Evolutionary conservation across 2,888 invertebrate genomes (phyloP).

Genomic region (Heliconius ethilla): DNA sequence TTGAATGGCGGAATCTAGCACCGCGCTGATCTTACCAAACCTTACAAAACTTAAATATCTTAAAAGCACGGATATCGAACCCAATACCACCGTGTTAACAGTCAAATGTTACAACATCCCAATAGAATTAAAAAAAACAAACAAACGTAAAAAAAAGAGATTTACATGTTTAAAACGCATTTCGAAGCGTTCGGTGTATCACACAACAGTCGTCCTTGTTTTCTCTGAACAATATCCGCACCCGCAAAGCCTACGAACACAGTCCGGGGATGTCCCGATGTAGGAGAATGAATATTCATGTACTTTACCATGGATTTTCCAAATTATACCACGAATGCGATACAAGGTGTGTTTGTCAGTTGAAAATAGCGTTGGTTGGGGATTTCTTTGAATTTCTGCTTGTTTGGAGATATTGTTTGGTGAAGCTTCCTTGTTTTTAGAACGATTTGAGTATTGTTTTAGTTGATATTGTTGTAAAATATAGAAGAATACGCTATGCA

Average conservation of each 20-base stretch:
- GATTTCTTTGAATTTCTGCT: too few species aligned
- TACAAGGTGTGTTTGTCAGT: slow-evolving; percentile 12
- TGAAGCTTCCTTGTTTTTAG: too few species aligned
- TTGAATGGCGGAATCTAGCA: too few species aligned
- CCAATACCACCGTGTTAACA: too few species aligned
- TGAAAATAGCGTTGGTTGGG: not conserved
- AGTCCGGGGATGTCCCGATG: slow-evolving; percentile 10
- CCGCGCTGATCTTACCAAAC: too few species aligned
- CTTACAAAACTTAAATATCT: too few species aligned
- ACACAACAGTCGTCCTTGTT: not conserved
- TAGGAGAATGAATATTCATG: slow-evolving; percentile 20
- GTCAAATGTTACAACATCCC: too few species aligned
- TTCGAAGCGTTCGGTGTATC: not conserved
- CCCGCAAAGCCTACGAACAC: slow-evolving; percentile 19
- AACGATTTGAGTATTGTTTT: too few species aligned
- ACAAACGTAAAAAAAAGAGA: slow-evolving; percentile 5
- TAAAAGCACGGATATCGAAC: too few species aligned
- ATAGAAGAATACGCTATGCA: too few species aligned
- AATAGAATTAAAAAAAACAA: not conserved
- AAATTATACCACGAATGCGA: slow-evolving; percentile 16
- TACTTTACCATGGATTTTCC: slow-evolving; percentile 13
- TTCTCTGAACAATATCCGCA: slow-evolving; percentile 3
- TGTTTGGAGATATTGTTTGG: too few species aligned
- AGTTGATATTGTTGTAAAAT: too few species aligned
- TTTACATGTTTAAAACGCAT: slow-evolving; percentile 12